These are phyloP conservation scores for Remorina albescens DNA, from an alignment of 2,797 vertebrate species.

Conservation along the genomic window DNA sequence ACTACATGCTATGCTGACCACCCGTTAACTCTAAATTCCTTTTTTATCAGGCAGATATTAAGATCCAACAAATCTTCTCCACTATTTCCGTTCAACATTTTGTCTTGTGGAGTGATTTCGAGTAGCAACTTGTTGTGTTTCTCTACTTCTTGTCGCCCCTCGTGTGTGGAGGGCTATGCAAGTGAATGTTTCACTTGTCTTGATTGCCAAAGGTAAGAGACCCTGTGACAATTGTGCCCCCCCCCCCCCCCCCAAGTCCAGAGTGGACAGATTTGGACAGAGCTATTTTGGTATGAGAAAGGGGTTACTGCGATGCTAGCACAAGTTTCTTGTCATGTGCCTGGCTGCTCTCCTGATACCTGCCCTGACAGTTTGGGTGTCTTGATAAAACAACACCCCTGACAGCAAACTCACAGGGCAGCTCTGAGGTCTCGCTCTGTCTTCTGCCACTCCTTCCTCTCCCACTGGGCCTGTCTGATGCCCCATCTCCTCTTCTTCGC, in stretches of 20 bases:
- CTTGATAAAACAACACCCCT: constrained; percentile 72
- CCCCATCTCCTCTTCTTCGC: neutral
- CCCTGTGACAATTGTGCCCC: constrained; percentile 16
- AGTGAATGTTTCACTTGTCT: constrained; percentile 45
- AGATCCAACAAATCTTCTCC: neutral
- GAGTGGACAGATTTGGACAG: constrained; percentile 50
- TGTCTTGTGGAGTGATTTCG: neutral
- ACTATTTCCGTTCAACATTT: neutral
- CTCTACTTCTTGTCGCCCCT: no score
- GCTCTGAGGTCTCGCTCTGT: constrained; percentile 41
- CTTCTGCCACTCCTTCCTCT: constrained; percentile 27
- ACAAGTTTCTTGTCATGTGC: constrained; percentile 50
- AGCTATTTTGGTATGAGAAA: constrained; percentile 53
- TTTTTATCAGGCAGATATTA: neutral
- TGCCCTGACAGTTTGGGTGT: constrained; percentile 66
- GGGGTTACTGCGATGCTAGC: constrained; percentile 48
- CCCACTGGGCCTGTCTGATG: neutral
- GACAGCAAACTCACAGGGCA: constrained; percentile 48
- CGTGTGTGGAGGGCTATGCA: no score
- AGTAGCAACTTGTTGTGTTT: constrained; percentile 5
- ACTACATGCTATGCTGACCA: neutral
- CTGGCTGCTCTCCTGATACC: constrained; percentile 59
- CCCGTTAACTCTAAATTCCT: neutral
- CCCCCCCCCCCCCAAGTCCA: constrained; percentile 35
- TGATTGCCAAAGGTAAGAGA: constrained; percentile 47